Base-by-base conservation (phyloP, 2,888 invertebrate genomes). In the Choreutis nemorana region DNA sequence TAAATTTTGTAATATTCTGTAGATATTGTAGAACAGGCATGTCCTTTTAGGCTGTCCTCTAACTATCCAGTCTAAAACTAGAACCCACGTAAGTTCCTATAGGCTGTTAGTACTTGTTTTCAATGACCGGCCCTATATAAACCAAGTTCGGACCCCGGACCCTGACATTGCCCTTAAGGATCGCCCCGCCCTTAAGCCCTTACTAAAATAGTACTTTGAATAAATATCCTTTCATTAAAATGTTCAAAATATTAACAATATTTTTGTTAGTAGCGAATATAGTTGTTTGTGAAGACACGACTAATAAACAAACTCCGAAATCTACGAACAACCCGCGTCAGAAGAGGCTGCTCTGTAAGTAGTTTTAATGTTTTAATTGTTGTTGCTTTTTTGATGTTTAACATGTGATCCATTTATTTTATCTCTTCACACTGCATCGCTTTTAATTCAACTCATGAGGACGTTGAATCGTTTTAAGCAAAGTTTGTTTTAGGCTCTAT, bases 141-240 rank as follows among this genome's bases (percentile, higher is more conserved):
- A 73, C 68, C 68, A 70, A 70, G 48, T 44, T 47, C 45, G 53
- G 54, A 48, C 46, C 47, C 50, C 55, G n/a, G 66, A 51, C 71
- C 77, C 72, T 75, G 77, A 75, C 77, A 78, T 75, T 78, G 72
- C 59, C 61, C 64, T 58, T 44, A 38, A 43, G 37, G 44, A 44
- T n/a, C n/a, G n/a, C n/a, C n/a, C n/a, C n/a, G n/a, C n/a, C n/a
- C n/a, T n/a, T n/a, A n/a, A n/a, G n/a, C n/a, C n/a, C n/a, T n/a
- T n/a, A n/a, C n/a, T n/a, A n/a, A n/a, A n/a, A n/a, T n/a, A n/a
- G n/a, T n/a, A n/a, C n/a, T n/a, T n/a, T n/a, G n/a, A n/a, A n/a
- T n/a, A n/a, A n/a, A n/a, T n/a, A n/a, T n/a, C n/a, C n/a, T n/a
- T n/a, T n/a, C n/a, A n/a, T n/a, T n/a, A 58, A 42, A 41, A 71